These are phyloP conservation scores for Zaprionus taronus DNA, from an alignment of 1,140 invertebrate genomes.

Conservation along the genomic window DNA sequence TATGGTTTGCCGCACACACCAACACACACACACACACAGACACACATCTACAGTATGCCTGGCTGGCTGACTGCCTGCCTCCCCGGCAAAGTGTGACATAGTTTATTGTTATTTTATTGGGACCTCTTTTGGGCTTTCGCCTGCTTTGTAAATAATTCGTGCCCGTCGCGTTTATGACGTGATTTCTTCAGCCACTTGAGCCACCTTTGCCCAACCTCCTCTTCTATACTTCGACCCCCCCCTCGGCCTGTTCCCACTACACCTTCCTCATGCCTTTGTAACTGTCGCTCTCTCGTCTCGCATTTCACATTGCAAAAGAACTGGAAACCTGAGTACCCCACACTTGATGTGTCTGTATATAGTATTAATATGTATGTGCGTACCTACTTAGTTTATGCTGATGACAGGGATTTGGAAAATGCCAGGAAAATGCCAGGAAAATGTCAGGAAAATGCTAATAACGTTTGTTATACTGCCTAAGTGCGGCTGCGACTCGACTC, in stretches of 20 bases:
- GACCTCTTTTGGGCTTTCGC: slow-evolving; percentile 77
- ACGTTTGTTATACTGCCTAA: slow-evolving; percentile 3
- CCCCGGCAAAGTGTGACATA: slow-evolving; percentile 59
- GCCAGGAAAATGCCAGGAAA: slow-evolving; percentile 1
- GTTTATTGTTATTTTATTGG: slow-evolving; percentile 83
- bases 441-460: slow-evolving; percentile 16
- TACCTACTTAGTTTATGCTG: slow-evolving; percentile 3
- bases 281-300: slow-evolving; percentile 22
- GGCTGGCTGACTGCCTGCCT: slow-evolving; percentile 8
- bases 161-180: slow-evolving; percentile 78
- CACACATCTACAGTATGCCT: not conserved
- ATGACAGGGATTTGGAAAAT: slow-evolving; percentile 12
- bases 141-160: slow-evolving; percentile 81
- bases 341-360: not conserved
- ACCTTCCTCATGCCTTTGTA: not conserved
- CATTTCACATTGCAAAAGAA: slow-evolving; percentile 60
- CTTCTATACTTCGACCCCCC: not conserved
- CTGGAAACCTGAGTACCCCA: slow-evolving; percentile 32
- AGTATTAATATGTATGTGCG: slow-evolving; percentile 14
- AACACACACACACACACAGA: slow-evolving; percentile 25
- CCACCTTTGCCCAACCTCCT: not conserved
- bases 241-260: not conserved
- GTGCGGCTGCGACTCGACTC: slow-evolving; percentile 1
- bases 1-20: slow-evolving; percentile 46
- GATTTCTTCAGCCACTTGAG: slow-evolving; percentile 71